Base-by-base conservation (phyloP, 2,888 invertebrate genomes). In the Dastarcus helophoroides region DNA sequence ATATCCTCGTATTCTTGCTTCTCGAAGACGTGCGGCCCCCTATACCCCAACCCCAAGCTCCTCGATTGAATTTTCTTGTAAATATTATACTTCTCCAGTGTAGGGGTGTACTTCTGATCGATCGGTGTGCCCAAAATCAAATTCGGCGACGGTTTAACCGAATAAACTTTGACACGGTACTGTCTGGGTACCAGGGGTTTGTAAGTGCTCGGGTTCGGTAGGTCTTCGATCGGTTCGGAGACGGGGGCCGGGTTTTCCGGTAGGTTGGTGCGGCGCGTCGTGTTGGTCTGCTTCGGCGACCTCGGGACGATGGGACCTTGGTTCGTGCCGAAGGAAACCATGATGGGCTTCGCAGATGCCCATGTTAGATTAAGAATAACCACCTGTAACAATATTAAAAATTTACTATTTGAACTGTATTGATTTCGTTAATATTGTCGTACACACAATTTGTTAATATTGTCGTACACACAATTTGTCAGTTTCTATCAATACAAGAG, bases 241-340 rank as follows among this genome's bases (percentile, higher is more conserved):
- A 62, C 58, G 4, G 61, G 60, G 0, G 61, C 60, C 9, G 61
- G 59, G 32, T 37, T 43, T 26, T 44, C 37, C 4, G 37, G 42
- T 11, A 15, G 15, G 7, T 31, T 25, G 5, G 36, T 31, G 12
- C 31, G 28, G 4, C 35, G 30, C n/a, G 31, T 33, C 11, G 29
- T 24, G 3, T 19, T 31, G 7, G 8, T n/a, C 31, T 27, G 35
- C 2, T 15, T 14, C 7, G 32, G 13, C 7, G 27, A 12, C 11
- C 32, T 35, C n/a, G 58, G 58, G 10, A 55, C 39, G 23, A 62
- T 61, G 16, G 60, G 59, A n/a, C 58, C 61, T 44, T 53, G 49
- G 15, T 55, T 60, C 3, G 61, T 61, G 17, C 62, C 62, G 38
- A 57, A 62, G 19, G 55, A 49, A 14, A 62, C 61, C 58, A 58